Percentiles rank a stretch among this genome's conserved stretches.
phyloP scores from a whole-genome alignment of 2,797 vertebrate species.

The Sebastes matsubarae region DNA sequence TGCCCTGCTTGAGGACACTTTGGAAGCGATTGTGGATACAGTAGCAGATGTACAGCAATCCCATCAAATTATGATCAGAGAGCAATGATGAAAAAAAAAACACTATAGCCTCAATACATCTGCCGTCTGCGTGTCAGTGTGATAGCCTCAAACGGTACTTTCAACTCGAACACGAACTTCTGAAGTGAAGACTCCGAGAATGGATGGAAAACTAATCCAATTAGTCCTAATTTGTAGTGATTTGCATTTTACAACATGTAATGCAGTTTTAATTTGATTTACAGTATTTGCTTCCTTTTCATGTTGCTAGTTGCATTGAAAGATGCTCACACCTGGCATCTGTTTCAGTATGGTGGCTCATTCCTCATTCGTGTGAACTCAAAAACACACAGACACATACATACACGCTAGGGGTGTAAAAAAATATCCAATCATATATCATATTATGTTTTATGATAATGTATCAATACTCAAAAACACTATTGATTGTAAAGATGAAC shows the following conservation, averaged over 20 bases:
- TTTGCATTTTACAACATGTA: not conserved
- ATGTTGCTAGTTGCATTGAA: not conserved
- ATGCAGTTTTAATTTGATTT: not conserved
- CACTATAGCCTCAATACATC: not conserved
- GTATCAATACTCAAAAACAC: too few relatives aligned
- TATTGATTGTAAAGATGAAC: too few relatives aligned
- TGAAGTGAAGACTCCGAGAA: not conserved
- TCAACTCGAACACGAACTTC: not conserved
- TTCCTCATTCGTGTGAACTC: slow-evolving; percentile 12
- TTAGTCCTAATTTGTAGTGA: not conserved
- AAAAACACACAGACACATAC: not conserved
- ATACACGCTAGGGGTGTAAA: not conserved
- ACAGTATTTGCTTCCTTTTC: not conserved
- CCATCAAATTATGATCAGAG: slow-evolving; percentile 28
- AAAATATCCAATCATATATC: too few relatives aligned
- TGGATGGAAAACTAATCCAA: not conserved
- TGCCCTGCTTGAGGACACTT: slow-evolving; percentile 23
- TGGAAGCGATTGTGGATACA: not conserved
- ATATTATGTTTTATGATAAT: too few relatives aligned
- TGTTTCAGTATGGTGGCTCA: slow-evolving; percentile 23
- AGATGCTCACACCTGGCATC: slow-evolving; percentile 13
- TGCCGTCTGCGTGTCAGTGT: not conserved
- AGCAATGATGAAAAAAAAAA: not conserved
- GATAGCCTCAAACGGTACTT: not conserved
- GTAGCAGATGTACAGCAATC: slow-evolving; percentile 14